These are phyloP conservation scores for Eupithecia vulgata DNA, from an alignment of 2,888 invertebrate genomes.

Conservation along the genomic window DNA sequence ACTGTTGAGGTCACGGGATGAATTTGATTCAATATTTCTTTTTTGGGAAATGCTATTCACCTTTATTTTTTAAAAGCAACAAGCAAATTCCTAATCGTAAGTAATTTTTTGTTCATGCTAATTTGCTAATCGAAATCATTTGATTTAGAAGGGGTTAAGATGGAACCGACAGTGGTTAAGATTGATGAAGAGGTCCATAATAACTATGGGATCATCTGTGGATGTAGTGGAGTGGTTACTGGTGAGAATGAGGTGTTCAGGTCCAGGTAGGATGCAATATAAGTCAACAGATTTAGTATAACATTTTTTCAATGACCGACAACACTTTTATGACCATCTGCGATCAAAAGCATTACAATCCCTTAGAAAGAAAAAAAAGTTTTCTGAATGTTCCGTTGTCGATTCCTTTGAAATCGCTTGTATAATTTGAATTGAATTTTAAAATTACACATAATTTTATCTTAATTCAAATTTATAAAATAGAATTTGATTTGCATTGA, in stretches of 20 bases:
- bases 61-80: neutral
- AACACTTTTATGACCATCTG: too few species aligned
- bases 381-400: neutral
- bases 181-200: constrained; percentile 64
- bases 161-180: constrained; percentile 72
- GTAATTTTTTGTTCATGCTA: neutral
- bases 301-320: too few species aligned
- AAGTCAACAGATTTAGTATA: too few species aligned
- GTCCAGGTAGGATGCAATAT: neutral
- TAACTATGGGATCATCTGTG: constrained; percentile 10
- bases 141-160: constrained; percentile 77
- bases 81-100: neutral
- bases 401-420: neutral
- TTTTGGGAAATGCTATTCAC: too few species aligned
- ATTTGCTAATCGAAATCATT: constrained; percentile 72
- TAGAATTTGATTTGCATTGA: neutral
- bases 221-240: neutral
- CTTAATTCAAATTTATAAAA: neutral
- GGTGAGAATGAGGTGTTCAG: neutral
- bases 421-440: neutral
- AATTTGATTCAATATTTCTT: too few species aligned
- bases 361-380: too few species aligned
- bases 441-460: neutral
- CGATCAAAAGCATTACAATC: too few species aligned
- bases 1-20: too few species aligned